Percentiles rank a stretch among this genome's conserved stretches.
phyloP scores from a whole-genome alignment of 2,113 vertebrate species.

The Diadophis punctatus region DNA sequence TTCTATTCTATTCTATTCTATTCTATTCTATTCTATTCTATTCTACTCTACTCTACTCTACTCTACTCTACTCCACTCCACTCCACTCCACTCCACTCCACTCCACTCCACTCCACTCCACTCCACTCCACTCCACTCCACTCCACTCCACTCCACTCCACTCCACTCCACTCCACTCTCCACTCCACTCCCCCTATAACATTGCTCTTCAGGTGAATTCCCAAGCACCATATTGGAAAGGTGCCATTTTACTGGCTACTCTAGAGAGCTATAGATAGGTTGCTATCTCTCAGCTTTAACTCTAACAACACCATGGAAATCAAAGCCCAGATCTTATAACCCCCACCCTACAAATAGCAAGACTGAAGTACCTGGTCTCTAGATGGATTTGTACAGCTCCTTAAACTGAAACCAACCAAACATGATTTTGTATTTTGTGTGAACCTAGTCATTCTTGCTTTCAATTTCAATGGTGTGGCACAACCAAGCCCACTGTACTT shows the following conservation, averaged over 20 bases:
- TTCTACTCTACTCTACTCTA: too few relatives aligned
- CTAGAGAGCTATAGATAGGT: not conserved
- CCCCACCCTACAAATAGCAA: not conserved
- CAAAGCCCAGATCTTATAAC: not conserved
- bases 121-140: too few relatives aligned
- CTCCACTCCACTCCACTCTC: too few relatives aligned
- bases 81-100: too few relatives aligned
- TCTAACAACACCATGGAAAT: not conserved
- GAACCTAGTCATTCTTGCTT: not conserved
- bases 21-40: too few relatives aligned
- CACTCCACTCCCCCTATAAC: not conserved
- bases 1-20: too few relatives aligned
- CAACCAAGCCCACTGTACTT: not conserved
- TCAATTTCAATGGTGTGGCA: not conserved
- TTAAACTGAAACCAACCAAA: not conserved
- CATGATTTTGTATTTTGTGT: not conserved
- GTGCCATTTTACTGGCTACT: not conserved
- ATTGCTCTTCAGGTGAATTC: not conserved
- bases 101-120: too few relatives aligned
- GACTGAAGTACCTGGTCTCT: not conserved
- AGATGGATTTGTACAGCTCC: not conserved
- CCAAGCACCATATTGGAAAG: not conserved
- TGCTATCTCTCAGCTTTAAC: not conserved
- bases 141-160: too few relatives aligned
- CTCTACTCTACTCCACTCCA: too few relatives aligned